Conservation (phyloP, 2,797 vertebrate species). For the Xenopus petersii region DNA sequence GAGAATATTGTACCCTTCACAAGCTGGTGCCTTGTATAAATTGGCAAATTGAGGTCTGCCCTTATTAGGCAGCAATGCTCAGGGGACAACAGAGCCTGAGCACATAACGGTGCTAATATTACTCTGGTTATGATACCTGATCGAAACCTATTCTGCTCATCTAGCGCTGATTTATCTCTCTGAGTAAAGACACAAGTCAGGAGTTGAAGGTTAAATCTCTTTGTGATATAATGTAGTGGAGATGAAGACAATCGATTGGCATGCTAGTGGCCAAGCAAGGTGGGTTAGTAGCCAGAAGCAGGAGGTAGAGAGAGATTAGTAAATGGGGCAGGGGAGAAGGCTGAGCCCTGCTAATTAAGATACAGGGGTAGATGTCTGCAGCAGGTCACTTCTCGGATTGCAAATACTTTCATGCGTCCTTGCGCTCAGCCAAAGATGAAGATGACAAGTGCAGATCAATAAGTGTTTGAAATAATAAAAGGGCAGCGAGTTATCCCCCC, state of each 20-base stretch:
- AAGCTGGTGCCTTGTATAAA: background rate
- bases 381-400: constrained; percentile 77
- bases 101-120: constrained; percentile 35
- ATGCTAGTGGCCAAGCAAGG: constrained; percentile 18
- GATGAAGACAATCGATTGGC: constrained; percentile 48
- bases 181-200: constrained; percentile 49
- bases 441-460: constrained; percentile 98
- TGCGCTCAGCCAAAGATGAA: constrained; percentile 82
- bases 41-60: constrained; percentile 26
- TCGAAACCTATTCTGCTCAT: constrained; percentile 46
- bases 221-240: constrained; percentile 51
- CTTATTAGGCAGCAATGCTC: constrained; percentile 14
- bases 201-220: constrained; percentile 48
- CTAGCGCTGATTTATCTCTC: constrained; percentile 46
- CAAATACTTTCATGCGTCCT: constrained; percentile 88
- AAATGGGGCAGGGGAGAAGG: constrained; percentile 54
- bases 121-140: constrained; percentile 47
- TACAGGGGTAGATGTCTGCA: constrained; percentile 70
- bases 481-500: constrained; percentile 82
- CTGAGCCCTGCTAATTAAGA: constrained; percentile 73
- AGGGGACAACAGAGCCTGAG: constrained; percentile 19
- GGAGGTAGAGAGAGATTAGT: constrained; percentile 50
- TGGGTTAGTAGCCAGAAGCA: background rate
- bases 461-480: constrained; percentile 93
- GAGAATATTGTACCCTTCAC: background rate